These are phyloP conservation scores for Neelides sp. DNA, from an alignment of 1,140 invertebrate genomes.

Conservation along the genomic window DNA sequence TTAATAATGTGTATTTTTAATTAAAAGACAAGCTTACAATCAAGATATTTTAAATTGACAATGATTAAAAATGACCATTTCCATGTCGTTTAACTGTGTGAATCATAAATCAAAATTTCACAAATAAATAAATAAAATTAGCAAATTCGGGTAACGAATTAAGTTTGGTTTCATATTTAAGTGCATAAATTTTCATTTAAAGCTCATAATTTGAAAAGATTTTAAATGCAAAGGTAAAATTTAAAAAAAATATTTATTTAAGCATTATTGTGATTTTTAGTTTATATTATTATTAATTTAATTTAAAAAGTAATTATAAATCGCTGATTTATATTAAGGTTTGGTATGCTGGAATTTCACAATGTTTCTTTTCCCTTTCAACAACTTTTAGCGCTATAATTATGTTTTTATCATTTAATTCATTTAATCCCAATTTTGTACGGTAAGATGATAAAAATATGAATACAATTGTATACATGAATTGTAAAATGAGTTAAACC, in stretches of 20 bases:
- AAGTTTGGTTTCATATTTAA: no score
- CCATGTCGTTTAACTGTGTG: no score
- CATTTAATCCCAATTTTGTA: conserved; percentile 1
- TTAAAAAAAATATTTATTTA: neutral
- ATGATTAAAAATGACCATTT: no score
- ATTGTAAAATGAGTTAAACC: neutral
- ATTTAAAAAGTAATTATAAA: neutral
- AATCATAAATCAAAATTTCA: no score
- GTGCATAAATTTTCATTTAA: no score
- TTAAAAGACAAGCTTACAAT: no score
- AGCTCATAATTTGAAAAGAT: conserved; percentile 55
- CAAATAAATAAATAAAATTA: no score
- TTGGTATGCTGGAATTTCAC: conserved; percentile 5
- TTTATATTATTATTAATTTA: conserved; percentile 3
- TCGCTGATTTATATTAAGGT: neutral
- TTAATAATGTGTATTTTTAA: no score
- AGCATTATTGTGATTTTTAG: neutral
- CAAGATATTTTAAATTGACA: no score
- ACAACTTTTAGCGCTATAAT: conserved; percentile 6
- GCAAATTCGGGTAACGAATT: no score
- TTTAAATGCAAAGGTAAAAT: conserved; percentile 46
- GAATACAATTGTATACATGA: no score
- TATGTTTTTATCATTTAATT: conserved; percentile 9
- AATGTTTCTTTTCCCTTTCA: conserved; percentile 12
- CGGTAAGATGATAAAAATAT: neutral